Conservation (phyloP, 2,888 invertebrate species). For the Epinotia brunnichana region DNA sequence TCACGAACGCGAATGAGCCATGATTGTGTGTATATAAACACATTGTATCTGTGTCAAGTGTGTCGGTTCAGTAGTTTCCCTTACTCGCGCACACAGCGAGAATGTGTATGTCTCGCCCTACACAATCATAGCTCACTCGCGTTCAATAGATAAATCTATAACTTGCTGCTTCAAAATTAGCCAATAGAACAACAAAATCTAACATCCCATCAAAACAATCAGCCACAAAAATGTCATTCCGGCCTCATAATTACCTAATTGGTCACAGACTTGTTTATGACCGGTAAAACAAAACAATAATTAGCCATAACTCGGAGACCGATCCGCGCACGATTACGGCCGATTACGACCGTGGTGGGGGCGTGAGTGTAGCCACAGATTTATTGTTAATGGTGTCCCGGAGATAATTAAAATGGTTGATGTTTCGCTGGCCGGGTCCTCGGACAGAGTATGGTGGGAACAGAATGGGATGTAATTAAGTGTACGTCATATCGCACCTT, state of each 20-base stretch:
- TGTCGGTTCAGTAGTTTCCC: too few species aligned
- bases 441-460: constrained; percentile 53
- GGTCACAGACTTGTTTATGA: constrained; percentile 77
- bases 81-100: too few species aligned
- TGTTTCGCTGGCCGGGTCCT: constrained; percentile 68
- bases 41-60: too few species aligned
- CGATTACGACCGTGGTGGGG: constrained; percentile 56
- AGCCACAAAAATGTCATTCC: constrained; percentile 37
- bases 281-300: constrained; percentile 76
- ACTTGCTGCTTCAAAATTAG: background rate
- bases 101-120: too few species aligned
- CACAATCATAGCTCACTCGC: too few species aligned
- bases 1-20: too few species aligned
- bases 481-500: constrained; percentile 27
- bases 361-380: constrained; percentile 74
- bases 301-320: constrained; percentile 76
- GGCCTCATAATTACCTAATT: constrained; percentile 73
- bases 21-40: too few species aligned
- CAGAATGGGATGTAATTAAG: constrained; percentile 50
- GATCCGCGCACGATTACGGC: constrained; percentile 61
- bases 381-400: constrained; percentile 83
- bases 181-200: background rate
- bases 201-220: background rate
- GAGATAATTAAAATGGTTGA: constrained; percentile 84
- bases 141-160: background rate